Evolutionary conservation across 2,113 vertebrate species (phyloP).

Genomic region (Percopsis transmontana): DNA sequence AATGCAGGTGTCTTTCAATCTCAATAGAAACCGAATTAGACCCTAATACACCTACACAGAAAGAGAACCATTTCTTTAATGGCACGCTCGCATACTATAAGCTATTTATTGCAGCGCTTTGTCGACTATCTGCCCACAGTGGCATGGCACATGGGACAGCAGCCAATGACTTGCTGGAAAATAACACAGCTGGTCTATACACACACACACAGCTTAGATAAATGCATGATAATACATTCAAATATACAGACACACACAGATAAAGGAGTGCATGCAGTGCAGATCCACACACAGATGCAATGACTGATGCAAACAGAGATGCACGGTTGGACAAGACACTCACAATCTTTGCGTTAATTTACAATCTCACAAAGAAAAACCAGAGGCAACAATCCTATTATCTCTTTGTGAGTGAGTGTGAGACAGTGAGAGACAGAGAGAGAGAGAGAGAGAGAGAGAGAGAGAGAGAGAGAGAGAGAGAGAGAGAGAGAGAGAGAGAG

Average conservation of each 20-base stretch:
- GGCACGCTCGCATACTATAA: slow-evolving; percentile 17
- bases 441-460: neutral
- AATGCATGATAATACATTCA: slow-evolving; percentile 29
- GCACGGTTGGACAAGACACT: slow-evolving; percentile 1
- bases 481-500: slow-evolving; percentile 24
- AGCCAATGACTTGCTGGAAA: slow-evolving; percentile 45
- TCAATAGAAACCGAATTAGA: slow-evolving; percentile 32
- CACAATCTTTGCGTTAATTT: slow-evolving; percentile 9
- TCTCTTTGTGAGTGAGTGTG: slow-evolving; percentile 27
- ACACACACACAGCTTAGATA: slow-evolving; percentile 28
- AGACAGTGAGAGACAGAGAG: neutral
- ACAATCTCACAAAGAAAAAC: slow-evolving; percentile 53
- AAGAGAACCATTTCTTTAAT: slow-evolving; percentile 14
- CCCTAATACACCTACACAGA: slow-evolving; percentile 26
- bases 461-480: slow-evolving; percentile 10
- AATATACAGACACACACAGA: neutral
- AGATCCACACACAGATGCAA: slow-evolving; percentile 13
- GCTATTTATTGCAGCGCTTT: slow-evolving; percentile 64
- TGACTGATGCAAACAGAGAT: slow-evolving; percentile 12
- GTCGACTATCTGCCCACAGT: slow-evolving; percentile 62
- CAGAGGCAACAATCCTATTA: slow-evolving; percentile 58
- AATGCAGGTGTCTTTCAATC: slow-evolving; percentile 7
- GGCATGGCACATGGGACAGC: slow-evolving; percentile 62
- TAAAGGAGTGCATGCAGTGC: neutral
- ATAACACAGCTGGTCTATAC: slow-evolving; percentile 21